Conservation (phyloP, 2,797 vertebrate genomes). For the Manis crassicaudata region DNA sequence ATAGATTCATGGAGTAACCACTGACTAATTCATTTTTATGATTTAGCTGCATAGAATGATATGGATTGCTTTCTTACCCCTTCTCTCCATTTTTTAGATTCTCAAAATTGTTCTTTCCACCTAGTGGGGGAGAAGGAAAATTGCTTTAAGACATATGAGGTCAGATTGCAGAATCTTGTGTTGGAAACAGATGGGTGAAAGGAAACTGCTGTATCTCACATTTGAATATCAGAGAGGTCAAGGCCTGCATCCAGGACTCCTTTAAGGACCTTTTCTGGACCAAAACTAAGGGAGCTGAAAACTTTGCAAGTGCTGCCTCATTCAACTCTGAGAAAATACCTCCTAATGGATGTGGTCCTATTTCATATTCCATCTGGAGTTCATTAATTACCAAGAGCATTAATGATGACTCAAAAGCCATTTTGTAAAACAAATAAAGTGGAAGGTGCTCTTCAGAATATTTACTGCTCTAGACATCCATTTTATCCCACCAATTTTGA, state of each 20-base stretch:
- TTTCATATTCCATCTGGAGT: constrained; percentile 72
- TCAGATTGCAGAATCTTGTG: not conserved
- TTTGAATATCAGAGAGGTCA: not conserved
- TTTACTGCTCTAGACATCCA: constrained; percentile 57
- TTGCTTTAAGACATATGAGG: not conserved
- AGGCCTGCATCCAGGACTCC: not conserved
- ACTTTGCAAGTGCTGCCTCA: constrained; percentile 54
- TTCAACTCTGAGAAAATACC: constrained; percentile 59
- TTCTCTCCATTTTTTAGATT: not conserved
- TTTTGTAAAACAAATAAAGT: constrained; percentile 73
- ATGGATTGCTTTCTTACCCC: not conserved
- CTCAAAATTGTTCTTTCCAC: not conserved
- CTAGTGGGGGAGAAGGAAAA: not conserved
- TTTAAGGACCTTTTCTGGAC: not conserved
- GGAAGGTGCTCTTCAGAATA: constrained; percentile 66
- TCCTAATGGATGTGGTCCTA: constrained; percentile 44
- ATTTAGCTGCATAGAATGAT: not conserved
- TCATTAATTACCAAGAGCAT: constrained; percentile 76
- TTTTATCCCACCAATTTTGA: constrained; percentile 59
- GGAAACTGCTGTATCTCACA: not conserved
- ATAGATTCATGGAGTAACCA: not conserved
- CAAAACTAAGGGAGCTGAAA: constrained; percentile 20
- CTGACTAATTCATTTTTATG: not conserved
- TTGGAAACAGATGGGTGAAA: not conserved
- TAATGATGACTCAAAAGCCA: constrained; percentile 68